Evolutionary conservation across 2,888 invertebrate species (phyloP), one percentile per base, ranked within the genome.

Genomic region (Lithophane ornitopus): DNA sequence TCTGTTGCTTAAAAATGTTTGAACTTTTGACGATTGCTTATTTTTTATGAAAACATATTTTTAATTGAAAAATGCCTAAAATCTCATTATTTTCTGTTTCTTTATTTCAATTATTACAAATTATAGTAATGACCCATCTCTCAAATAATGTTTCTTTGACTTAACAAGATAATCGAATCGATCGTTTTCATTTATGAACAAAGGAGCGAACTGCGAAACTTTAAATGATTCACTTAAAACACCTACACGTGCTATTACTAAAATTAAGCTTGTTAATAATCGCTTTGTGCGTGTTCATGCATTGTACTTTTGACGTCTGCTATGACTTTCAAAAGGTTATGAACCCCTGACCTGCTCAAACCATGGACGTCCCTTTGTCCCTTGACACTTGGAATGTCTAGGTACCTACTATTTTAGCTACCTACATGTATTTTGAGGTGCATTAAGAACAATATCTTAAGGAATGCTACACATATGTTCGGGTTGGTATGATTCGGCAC

Each of bases 251-350:
- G 26, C 70, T 62, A 75, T 81, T 78, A 81, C 56, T 69, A 49
- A 68, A 70, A 76, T 81, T 80, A 78, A 70, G 59, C 65, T 72
- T 66, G 61, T 65, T 76, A 79, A 78, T 14, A 69, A 41, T 68
- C 52, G 54, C 62, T 79, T 66, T 67, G 71, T 71, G 46, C 69
- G 61, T 70, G 73, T 44, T 63, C 61, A 44, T 79, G 54, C 70
- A 65, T 71, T 75, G 44, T 67, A 73, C 22, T 54, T 74, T 65
- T 71, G 73, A 78, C 58, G 68, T 66, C 41, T 78, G 52, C 41
- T 28, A 49, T 73, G 76, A 79, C 81, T 79, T 82, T 81, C 68
- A 74, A 68, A 70, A 80, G 81, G 76, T 78, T 68, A 82, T 72
- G 66, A 66, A 84, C 81, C 72, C 56, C 16, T 78, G 76, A 78